These are phyloP conservation scores for Athene cunicularia DNA, from an alignment of 2,113 vertebrate genomes.

Conservation along the genomic window DNA sequence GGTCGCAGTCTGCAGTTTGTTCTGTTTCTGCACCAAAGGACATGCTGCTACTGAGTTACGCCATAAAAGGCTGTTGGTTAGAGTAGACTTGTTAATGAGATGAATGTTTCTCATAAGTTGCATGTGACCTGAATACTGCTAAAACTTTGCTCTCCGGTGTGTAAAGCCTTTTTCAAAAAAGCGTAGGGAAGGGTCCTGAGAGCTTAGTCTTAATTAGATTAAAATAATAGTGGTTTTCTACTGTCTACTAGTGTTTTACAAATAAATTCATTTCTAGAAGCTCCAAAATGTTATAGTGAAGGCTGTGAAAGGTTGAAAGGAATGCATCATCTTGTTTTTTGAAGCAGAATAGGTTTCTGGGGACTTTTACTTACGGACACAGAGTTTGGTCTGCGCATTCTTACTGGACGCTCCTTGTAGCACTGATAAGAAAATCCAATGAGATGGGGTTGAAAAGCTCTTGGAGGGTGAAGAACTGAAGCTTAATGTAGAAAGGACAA, in stretches of 20 bases:
- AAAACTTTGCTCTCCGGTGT: neutral
- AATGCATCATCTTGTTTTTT: neutral
- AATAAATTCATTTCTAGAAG: neutral
- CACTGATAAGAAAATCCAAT: neutral
- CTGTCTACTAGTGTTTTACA: neutral
- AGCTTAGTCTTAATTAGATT: neutral
- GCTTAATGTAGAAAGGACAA: neutral
- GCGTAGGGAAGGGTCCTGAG: neutral
- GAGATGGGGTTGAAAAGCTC: neutral
- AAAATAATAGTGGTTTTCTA: neutral
- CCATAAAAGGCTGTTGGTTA: neutral
- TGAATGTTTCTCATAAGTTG: neutral
- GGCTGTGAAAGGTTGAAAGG: neutral
- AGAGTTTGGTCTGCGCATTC: neutral
- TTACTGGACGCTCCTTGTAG: neutral
- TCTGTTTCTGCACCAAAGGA: neutral
- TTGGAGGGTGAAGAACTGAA: neutral
- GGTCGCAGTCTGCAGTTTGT: neutral
- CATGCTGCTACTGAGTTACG: neutral
- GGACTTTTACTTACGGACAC: neutral
- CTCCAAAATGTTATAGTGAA: neutral
- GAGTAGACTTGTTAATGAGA: neutral
- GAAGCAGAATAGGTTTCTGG: neutral
- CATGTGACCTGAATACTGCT: neutral
- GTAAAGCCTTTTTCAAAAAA: neutral